Base-by-base conservation (phyloP, 35 echinoderm and acorn worm species). In the Heliocidaris tuberculata region DNA sequence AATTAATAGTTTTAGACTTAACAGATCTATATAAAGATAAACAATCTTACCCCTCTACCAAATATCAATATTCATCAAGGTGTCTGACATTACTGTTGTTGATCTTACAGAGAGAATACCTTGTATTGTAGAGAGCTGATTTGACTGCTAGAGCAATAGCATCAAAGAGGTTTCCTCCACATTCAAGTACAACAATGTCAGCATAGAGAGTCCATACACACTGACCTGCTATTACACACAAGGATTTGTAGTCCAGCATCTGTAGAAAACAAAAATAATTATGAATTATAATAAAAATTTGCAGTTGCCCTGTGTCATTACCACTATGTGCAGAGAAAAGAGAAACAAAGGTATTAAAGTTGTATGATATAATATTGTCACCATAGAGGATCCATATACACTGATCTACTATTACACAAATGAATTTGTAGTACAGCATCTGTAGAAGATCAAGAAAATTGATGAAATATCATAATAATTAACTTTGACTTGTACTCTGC, bases 101-200 rank as follows among this genome's bases (percentile, higher is more conserved):
- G 52, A 56, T 56, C 0, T 56, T 56, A 56, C 1, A 56, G 52
- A 56, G 52, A 12, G 32, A 3, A 48, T 50, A 99, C 98, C 98
- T 99, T 86, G 98, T 97, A 96, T 97, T 97, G 31, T 94, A 96
- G 88, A 99, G 90, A 31, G 98, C 98, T 50, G 98, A 97, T 95
- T 99, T 99, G 31, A 99, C 96, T 89, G 97, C 97, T 0, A 99
- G 30, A 13, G 96, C 97, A 86, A 99, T 97, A 17, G 98, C 97
- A 97, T 99, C 98, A 93, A 99, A 95, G 21, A 99, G 94, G 48
- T 99, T 97, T 31, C 98, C 98, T 60, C 98, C 98, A 93, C 98
- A 99, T 95, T 99, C 98, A n/a, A 97, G 91, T 31, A 99, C 96
- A 49, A 99, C 97, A 31, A 99, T 96, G 95, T 99, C 98, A 32